A percentile compares a stretch with the other conserved stretches of the same genome.
These are phyloP conservation scores for Dynastes maya DNA, from an alignment of 2,888 invertebrate species.

Conservation along the genomic window DNA sequence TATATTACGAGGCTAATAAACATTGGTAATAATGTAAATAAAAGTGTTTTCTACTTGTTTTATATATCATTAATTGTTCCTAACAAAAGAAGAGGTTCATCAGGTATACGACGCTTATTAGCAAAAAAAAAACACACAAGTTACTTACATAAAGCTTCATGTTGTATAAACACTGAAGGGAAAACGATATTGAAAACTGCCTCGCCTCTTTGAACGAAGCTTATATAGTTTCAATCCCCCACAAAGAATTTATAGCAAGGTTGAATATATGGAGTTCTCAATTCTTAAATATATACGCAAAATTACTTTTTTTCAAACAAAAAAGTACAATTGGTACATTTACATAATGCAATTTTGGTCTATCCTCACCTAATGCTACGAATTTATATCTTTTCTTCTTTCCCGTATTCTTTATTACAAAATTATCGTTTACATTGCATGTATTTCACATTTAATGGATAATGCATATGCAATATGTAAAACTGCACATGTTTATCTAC, in stretches of 20 bases:
- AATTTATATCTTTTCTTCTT: neutral
- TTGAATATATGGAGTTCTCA: conserved; percentile 49
- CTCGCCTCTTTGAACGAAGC: conserved; percentile 57
- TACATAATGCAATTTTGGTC: neutral
- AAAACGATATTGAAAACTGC: conserved; percentile 58
- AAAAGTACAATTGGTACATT: neutral
- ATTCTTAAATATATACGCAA: conserved; percentile 1
- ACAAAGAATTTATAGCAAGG: conserved; percentile 57
- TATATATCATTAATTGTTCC: no score
- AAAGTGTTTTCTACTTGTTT: no score
- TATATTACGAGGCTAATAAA: no score
- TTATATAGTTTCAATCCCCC: conserved; percentile 63
- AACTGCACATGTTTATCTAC: neutral
- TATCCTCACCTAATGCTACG: neutral
- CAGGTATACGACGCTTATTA: neutral
- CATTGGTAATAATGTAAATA: no score
- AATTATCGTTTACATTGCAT: neutral
- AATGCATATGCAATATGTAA: neutral
- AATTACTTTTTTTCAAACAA: neutral
- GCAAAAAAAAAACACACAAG: neutral
- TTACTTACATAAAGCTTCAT: conserved; percentile 57
- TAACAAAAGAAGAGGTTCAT: no score
- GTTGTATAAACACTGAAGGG: conserved; percentile 51
- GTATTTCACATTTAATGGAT: neutral
- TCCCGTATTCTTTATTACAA: neutral